Evolutionary conservation across 2,113 vertebrate species (phyloP).

Genomic region (Sialia sialis): DNA sequence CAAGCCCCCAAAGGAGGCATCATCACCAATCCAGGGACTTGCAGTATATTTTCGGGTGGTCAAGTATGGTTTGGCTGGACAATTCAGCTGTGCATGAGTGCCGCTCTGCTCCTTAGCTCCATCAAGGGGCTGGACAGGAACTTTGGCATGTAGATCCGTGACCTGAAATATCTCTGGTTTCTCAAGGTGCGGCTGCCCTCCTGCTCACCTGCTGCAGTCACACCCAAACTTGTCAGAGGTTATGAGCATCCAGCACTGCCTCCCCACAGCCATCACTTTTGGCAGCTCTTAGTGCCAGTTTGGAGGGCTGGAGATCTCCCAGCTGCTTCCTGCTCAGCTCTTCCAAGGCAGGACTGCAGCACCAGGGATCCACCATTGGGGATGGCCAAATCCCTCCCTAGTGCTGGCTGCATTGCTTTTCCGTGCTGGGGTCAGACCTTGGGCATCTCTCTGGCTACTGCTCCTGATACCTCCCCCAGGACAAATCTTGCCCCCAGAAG

Average conservation of each 20-base stretch:
- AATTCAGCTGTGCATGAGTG: fast-evolving
- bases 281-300: neutral
- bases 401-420: fast-evolving
- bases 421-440: neutral
- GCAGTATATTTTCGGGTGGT: neutral
- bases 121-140: fast-evolving
- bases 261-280: neutral
- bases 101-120: neutral
- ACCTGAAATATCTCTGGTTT: neutral
- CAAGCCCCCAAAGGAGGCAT: neutral
- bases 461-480: neutral
- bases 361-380: too few species aligned
- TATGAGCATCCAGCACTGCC: fast-evolving
- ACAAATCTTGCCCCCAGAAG: neutral
- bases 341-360: neutral
- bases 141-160: neutral
- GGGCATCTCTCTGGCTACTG: neutral
- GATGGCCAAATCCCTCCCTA: neutral
- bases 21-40: fast-evolving
- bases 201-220: fast-evolving
- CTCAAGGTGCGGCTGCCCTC: neutral
- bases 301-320: neutral
- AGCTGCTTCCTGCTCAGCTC: neutral
- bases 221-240: neutral
- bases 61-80: fast-evolving